phyloP scores from a whole-genome alignment of 2,113 vertebrate genomes.

The Callionymus lyra region DNA sequence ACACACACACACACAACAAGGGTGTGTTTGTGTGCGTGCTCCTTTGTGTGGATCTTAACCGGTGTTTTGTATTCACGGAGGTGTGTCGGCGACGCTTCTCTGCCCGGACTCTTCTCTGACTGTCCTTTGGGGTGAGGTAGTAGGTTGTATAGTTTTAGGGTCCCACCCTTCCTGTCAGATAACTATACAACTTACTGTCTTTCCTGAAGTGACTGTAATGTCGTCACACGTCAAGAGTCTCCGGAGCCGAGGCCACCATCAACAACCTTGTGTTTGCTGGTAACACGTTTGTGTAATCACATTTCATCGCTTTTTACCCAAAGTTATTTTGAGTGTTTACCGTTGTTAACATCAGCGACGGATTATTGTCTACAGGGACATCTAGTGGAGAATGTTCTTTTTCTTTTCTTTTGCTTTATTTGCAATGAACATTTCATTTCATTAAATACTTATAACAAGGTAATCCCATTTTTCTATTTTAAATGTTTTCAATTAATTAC shows the following conservation, averaged over 20 bases:
- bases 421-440: no score
- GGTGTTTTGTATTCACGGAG: conserved; percentile 35
- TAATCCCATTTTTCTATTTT: no score
- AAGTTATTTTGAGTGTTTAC: no score
- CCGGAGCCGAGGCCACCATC: background rate
- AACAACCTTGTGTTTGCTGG: no score
- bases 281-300: no score
- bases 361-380: no score
- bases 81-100: conserved; percentile 28
- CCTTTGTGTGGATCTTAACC: conserved; percentile 38
- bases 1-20: conserved; percentile 18
- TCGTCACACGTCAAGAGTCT: conserved; percentile 22
- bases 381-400: no score
- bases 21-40: conserved; percentile 24
- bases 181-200: conserved; percentile 99
- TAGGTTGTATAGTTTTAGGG: conserved; percentile 99
- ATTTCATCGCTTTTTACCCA: no score
- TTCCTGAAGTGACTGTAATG: conserved; percentile 83
- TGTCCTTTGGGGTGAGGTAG: conserved; percentile 99
- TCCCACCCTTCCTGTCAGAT: conserved; percentile 71
- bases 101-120: conserved; percentile 40
- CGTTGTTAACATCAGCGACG: no score
- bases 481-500: no score
- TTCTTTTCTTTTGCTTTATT: no score
- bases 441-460: no score